Base-by-base conservation (phyloP, 53 echinoderm and acorn worm species). In the Henricia sp. region DNA sequence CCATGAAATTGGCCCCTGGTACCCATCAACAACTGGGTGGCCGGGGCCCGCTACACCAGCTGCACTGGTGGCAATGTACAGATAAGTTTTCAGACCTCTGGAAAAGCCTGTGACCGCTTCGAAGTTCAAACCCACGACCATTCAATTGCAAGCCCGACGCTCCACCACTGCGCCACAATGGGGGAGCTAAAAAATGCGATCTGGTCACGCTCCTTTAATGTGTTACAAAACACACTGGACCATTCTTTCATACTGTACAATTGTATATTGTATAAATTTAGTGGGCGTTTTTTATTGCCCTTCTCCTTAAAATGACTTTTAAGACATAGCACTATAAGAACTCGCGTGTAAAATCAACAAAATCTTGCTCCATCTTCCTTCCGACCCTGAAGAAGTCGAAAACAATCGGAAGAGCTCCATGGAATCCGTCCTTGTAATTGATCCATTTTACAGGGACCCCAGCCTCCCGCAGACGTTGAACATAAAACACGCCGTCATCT, bases 401-500 rank as follows among this genome's bases (percentile, higher is more conserved):
- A 30, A 71, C 71, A 29, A 84, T 71, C 27, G 71, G 71, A 6
- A 86, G 42, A 51, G 88, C 72, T 6, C 84, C 91, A 29, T 91
- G 91, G 58, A 88, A 91, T 1, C 85, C 91, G 4, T 51, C 84
- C 41, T 84, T 65, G 41, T 91, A 91, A 52, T 91, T 84, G 52
- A 84, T 56, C 88, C 88, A 88, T 26, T 68, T 70, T 8, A 77
- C 84, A 13, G 72, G 68, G 3, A 91, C 91, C 1, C 63, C 77
- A 3, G 76, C 88, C 13, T 84, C 38, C 26, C 50, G 60, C 9
- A 91, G 59, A 8, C 85, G 41, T 12, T 70, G 67, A 1, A 50
- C 65, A 33, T 91, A 91, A 17, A 76, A 88, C 1, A 91, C 57
- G 10, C 76, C 91, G 21, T 91, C 88, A 37, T 91, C 91, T 5